Evolutionary conservation across 2,888 invertebrate species (phyloP).

Genomic region (Eremobia ochroleuca): DNA sequence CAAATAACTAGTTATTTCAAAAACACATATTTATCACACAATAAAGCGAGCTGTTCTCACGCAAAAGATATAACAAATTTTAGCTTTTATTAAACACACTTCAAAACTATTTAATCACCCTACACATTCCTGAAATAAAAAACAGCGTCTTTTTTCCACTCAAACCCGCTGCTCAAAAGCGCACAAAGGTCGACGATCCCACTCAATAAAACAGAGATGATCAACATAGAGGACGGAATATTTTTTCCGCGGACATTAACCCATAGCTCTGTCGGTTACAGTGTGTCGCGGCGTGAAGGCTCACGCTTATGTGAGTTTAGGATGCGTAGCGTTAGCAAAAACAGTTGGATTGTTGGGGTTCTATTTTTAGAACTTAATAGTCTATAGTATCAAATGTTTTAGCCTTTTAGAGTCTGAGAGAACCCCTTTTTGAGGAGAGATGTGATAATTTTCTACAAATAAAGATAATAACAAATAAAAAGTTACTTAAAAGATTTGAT

Average conservation of each 20-base stretch:
- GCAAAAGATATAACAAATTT: too few species aligned
- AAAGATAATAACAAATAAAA: not conserved
- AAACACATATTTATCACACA: not conserved
- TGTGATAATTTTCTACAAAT: not conserved
- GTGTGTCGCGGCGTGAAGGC: slow-evolving; percentile 57
- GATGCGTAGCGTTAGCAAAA: slow-evolving; percentile 63
- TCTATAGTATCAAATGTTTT: not conserved
- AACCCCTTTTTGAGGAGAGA: too few species aligned
- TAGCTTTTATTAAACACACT: not conserved
- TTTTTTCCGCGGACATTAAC: slow-evolving; percentile 54
- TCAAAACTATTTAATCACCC: not conserved
- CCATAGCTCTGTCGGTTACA: slow-evolving; percentile 51
- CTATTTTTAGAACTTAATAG: slow-evolving; percentile 21
- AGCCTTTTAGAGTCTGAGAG: too few species aligned
- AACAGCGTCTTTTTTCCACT: not conserved
- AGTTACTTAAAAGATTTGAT: not conserved
- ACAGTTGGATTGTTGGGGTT: not conserved
- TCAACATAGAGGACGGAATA: slow-evolving; percentile 29
- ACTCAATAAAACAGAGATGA: slow-evolving; percentile 48
- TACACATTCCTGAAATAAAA: slow-evolving; percentile 11
- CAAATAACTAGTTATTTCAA: not conserved
- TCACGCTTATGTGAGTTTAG: slow-evolving; percentile 71
- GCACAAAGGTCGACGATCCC: slow-evolving; percentile 29
- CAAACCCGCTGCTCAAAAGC: slow-evolving; percentile 10
- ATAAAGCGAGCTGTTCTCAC: not conserved